Evolutionary conservation across 2,888 invertebrate genomes (phyloP), one percentile per base, ranked within the genome.

Genomic region (Papilio demoleus): DNA sequence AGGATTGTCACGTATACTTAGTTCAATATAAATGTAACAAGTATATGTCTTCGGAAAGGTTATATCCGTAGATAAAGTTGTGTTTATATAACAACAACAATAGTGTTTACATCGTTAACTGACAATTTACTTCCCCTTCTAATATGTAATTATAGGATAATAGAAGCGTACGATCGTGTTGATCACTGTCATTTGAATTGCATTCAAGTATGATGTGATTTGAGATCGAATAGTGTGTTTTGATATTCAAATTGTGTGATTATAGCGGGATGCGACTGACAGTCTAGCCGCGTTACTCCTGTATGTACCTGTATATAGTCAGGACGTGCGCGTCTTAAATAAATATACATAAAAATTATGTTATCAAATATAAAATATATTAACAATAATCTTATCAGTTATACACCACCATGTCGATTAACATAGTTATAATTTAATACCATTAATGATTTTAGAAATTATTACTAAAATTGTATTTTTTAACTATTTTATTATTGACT

Each of bases 211-310:
- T 76, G 73, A 78, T 73, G 72, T 79, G 75, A 78, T 80, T 77
- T 77, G 77, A 75, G 76, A 77, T 79, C 77, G 76, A 78, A 76
- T 75, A 75, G 79, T 79, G 79, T 82, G 80, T 83, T 83, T 79
- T 81, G 79, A 78, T 86, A 85, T 87, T 85, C 85, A 85, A 88
- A 88, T 88, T 76, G 81, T 82, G 80, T 83, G 77, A 82, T 84
- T 79, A 80, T 78, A 79, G 78, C 77, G 75, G 74, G 78, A 78
- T 81, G 84, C 81, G 81, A 77, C 73, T 77, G 74, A 71, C 36
- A 62, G 38, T 40, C 17, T 9, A 38, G 38, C n/a, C 42, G 34
- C 14, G 19, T 34, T 77, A 72, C 75, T 74, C 76, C 73, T 77
- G 77, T 75, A 73, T 74, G 72, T 75, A 72, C 73, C 68, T 68